These are phyloP conservation scores for Platypus cylindrus DNA, from an alignment of 2,888 invertebrate genomes.

Conservation along the genomic window DNA sequence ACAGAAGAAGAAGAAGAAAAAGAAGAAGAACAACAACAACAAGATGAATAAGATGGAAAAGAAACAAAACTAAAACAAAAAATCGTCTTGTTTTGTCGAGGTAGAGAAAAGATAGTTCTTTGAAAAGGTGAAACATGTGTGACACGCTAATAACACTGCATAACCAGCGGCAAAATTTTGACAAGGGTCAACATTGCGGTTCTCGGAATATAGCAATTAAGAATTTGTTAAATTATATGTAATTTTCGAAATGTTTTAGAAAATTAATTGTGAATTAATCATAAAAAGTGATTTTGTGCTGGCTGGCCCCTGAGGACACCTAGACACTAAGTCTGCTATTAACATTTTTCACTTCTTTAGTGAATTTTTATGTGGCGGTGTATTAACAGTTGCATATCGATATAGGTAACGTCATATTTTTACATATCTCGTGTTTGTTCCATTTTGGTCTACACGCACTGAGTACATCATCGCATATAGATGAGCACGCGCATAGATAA, in stretches of 20 bases:
- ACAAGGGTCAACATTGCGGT: constrained; percentile 28
- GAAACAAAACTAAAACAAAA: too few species aligned
- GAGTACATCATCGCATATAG: too few species aligned
- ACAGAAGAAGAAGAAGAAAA: too few species aligned
- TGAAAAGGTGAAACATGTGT: constrained; percentile 21
- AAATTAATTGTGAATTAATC: constrained; percentile 26
- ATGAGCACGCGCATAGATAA: too few species aligned
- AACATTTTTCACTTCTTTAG: constrained; percentile 1
- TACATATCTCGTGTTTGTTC: too few species aligned
- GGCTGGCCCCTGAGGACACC: constrained; percentile 9
- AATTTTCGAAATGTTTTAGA: constrained; percentile 25
- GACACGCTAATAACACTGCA: constrained; percentile 30
- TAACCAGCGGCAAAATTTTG: constrained; percentile 27
- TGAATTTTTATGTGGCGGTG: too few species aligned
- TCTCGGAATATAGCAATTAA: constrained; percentile 32
- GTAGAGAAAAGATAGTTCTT: constrained; percentile 10
- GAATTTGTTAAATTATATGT: constrained; percentile 32
- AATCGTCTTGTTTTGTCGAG: constrained; percentile 8
- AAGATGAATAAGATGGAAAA: too few species aligned
- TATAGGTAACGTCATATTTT: too few species aligned
- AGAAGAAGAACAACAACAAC: too few species aligned
- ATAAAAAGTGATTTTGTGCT: constrained; percentile 17
- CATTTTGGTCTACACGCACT: too few species aligned
- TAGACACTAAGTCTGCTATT: constrained; percentile 11
- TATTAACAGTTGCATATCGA: too few species aligned